phyloP scores from a whole-genome alignment of 1,140 invertebrate species.

The Drosophila nigrodunni region DNA sequence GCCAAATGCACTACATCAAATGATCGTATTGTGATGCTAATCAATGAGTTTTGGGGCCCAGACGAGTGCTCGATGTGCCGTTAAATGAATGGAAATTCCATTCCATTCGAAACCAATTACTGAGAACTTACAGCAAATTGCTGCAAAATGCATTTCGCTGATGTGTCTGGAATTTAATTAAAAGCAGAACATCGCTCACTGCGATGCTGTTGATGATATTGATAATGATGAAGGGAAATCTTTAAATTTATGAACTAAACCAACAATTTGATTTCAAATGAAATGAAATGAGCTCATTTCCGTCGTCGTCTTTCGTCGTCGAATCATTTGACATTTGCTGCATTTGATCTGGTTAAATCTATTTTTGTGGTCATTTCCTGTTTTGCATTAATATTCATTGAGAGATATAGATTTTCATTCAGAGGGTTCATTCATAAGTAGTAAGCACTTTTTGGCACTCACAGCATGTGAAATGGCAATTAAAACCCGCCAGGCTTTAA shows the following conservation, averaged over 20 bases:
- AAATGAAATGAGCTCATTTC: slow-evolving; percentile 78
- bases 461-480: slow-evolving; percentile 78
- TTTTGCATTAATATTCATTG: slow-evolving; percentile 54
- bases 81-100: slow-evolving; percentile 80
- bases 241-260: slow-evolving; percentile 55
- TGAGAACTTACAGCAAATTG: slow-evolving; percentile 68
- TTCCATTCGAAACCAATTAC: slow-evolving; percentile 58
- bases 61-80: slow-evolving; percentile 56
- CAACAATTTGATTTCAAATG: slow-evolving; percentile 52
- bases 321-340: slow-evolving; percentile 67
- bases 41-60: slow-evolving; percentile 47
- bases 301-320: slow-evolving; percentile 31
- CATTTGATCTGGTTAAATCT: slow-evolving; percentile 28
- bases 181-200: slow-evolving; percentile 45
- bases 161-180: slow-evolving; percentile 79
- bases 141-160: slow-evolving; percentile 43
- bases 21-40: slow-evolving; percentile 69
- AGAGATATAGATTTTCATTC: slow-evolving; percentile 54
- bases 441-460: slow-evolving; percentile 65
- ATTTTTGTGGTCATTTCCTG: slow-evolving; percentile 58
- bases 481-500: slow-evolving; percentile 70
- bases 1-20: slow-evolving; percentile 73
- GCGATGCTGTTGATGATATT: background rate
- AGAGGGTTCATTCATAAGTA: slow-evolving; percentile 69
- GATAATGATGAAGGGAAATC: slow-evolving; percentile 43